Percentiles rank a stretch among this genome's conserved stretches.
Conservation (phyloP, 2,797 vertebrate genomes). For the Pseudopleuronectes americanus region DNA sequence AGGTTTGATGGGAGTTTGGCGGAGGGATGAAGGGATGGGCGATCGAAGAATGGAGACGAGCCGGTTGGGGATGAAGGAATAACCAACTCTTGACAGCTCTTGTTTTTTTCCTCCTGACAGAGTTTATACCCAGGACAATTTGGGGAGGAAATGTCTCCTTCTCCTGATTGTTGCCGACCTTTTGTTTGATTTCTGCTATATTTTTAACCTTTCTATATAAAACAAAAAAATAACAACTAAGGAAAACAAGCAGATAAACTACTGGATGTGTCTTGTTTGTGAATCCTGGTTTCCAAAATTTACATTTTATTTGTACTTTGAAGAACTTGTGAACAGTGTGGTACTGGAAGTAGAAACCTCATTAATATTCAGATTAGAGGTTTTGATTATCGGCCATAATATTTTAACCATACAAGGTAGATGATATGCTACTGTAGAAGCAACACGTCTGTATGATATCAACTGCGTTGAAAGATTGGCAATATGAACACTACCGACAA, state of each 20-base stretch:
- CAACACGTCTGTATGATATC: too few species aligned
- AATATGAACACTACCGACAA: too few species aligned
- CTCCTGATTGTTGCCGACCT: slow-evolving; percentile 60
- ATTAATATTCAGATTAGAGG: too few species aligned
- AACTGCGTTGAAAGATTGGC: too few species aligned
- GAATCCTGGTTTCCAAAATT: too few species aligned
- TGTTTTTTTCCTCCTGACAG: slow-evolving; percentile 46
- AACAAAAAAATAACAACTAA: background rate
- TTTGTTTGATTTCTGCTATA: slow-evolving; percentile 45
- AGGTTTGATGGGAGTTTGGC: slow-evolving; percentile 63
- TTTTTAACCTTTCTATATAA: slow-evolving; percentile 18
- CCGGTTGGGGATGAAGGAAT: slow-evolving; percentile 68
- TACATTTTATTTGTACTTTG: too few species aligned
- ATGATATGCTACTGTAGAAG: too few species aligned
- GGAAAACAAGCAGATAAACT: background rate
- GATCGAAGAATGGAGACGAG: slow-evolving; percentile 60
- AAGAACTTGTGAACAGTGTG: too few species aligned
- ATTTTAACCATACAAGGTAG: too few species aligned
- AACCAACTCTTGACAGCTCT: slow-evolving; percentile 72
- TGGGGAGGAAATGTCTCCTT: slow-evolving; percentile 37
- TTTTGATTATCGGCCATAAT: too few species aligned
- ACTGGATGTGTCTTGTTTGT: too few species aligned
- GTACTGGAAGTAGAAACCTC: too few species aligned
- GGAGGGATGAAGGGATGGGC: slow-evolving; percentile 65
- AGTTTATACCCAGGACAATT: slow-evolving; percentile 58